Conservation (phyloP, 2,888 invertebrate species). For the Synanthedon myopaeformis region DNA sequence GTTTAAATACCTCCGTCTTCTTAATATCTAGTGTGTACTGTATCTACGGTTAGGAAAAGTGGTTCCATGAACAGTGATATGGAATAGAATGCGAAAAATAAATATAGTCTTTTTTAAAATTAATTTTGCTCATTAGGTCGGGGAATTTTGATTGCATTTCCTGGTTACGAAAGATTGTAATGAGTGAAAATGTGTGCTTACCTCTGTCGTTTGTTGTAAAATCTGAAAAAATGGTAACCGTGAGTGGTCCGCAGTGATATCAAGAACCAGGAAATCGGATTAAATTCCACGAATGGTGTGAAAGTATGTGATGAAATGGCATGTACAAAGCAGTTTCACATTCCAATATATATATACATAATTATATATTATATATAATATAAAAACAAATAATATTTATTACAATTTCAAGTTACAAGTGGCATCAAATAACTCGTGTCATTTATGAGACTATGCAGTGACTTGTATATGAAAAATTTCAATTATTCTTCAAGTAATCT, state of each 20-base stretch:
- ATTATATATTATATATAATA: constrained; percentile 2
- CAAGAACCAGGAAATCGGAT: constrained; percentile 45
- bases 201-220: constrained; percentile 52
- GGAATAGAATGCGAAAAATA: background rate
- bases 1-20: no score
- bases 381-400: no score
- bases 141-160: constrained; percentile 53
- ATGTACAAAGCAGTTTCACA: constrained; percentile 60
- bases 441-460: no score
- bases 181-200: constrained; percentile 50
- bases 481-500: no score
- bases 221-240: constrained; percentile 57
- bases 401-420: no score
- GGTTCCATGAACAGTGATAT: background rate
- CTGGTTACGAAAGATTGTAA: constrained; percentile 34
- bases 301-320: constrained; percentile 24
- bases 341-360: constrained; percentile 17
- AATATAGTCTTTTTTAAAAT: background rate
- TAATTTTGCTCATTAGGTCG: constrained; percentile 5
- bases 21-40: no score
- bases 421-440: no score
- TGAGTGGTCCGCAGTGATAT: constrained; percentile 26
- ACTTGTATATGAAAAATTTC: no score
- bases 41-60: background rate
- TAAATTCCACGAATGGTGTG: constrained; percentile 35